Evolutionary conservation across 2,113 vertebrate genomes (phyloP).

Genomic region (Petromus typicus): DNA sequence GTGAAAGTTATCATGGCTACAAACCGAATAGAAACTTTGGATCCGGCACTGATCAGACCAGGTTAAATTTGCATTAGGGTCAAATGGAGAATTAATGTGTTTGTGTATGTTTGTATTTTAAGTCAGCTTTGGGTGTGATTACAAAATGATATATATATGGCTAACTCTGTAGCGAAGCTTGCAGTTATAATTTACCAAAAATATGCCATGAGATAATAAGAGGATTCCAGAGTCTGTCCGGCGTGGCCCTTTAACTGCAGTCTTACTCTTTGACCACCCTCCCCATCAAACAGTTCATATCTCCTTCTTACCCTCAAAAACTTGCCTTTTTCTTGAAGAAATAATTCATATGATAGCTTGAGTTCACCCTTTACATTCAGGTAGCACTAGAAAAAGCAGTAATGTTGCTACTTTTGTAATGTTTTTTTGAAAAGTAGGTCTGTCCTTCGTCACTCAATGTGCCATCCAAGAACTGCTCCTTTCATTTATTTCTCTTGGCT

Average conservation of each 20-base stretch:
- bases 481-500: not conserved
- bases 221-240: rapidly evolving
- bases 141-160: not conserved
- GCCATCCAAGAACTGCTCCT: not conserved
- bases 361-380: not conserved
- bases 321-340: not conserved
- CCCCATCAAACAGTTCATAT: not conserved
- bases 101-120: not conserved
- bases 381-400: not conserved
- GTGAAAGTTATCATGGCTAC: conserved; percentile 99
- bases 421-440: not conserved
- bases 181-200: not conserved
- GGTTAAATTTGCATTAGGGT: conserved; percentile 84
- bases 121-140: not conserved
- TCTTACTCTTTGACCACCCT: not conserved
- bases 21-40: conserved; percentile 98
- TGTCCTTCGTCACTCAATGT: not conserved
- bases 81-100: not conserved
- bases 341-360: not conserved
- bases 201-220: not conserved
- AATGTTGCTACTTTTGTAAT: not conserved
- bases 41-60: conserved; percentile 98
- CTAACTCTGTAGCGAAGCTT: not conserved
- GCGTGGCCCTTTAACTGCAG: not conserved
- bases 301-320: not conserved